A percentile compares a stretch with the other conserved stretches of the same genome.
Conservation (phyloP, 2,888 invertebrate species). For the Ditylenchus weischeri region DNA sequence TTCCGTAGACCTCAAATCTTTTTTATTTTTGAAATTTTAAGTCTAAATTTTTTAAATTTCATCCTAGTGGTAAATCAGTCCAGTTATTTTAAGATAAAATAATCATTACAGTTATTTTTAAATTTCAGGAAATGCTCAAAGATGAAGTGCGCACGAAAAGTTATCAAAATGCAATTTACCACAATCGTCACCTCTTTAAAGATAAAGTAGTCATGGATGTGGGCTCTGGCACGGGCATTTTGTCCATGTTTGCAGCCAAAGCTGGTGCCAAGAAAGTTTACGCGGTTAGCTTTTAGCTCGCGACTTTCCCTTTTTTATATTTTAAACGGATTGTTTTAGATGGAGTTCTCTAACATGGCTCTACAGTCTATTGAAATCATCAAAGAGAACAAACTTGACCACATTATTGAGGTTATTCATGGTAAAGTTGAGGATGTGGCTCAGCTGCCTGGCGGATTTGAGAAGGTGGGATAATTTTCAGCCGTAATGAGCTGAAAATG, state of each 20-base stretch:
- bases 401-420: slow-evolving; percentile 60
- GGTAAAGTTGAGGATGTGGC: slow-evolving; percentile 83
- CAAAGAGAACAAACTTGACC: slow-evolving; percentile 66
- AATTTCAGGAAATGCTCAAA: slow-evolving; percentile 84
- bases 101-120: not conserved
- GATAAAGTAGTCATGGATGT: slow-evolving; percentile 87
- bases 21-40: too few species aligned
- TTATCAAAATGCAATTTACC: slow-evolving; percentile 97
- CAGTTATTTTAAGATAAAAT: too few species aligned
- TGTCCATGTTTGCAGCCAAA: slow-evolving; percentile 99
- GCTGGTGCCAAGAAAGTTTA: slow-evolving; percentile 92
- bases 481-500: too few species aligned
- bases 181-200: slow-evolving; percentile 95
- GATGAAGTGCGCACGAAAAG: slow-evolving; percentile 97
- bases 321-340: slow-evolving; percentile 59
- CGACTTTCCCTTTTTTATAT: slow-evolving; percentile 3
- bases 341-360: slow-evolving; percentile 97
- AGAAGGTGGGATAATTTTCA: slow-evolving; percentile 61
- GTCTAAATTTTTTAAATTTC: too few species aligned
- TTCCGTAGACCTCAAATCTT: too few species aligned
- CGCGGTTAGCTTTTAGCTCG: slow-evolving; percentile 65
- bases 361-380: slow-evolving; percentile 94
- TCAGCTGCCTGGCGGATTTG: slow-evolving; percentile 79
- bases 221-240: slow-evolving; percentile 96
- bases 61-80: too few species aligned